Base-by-base conservation (phyloP, 2,888 invertebrate species). In the Lasiommata megera region DNA sequence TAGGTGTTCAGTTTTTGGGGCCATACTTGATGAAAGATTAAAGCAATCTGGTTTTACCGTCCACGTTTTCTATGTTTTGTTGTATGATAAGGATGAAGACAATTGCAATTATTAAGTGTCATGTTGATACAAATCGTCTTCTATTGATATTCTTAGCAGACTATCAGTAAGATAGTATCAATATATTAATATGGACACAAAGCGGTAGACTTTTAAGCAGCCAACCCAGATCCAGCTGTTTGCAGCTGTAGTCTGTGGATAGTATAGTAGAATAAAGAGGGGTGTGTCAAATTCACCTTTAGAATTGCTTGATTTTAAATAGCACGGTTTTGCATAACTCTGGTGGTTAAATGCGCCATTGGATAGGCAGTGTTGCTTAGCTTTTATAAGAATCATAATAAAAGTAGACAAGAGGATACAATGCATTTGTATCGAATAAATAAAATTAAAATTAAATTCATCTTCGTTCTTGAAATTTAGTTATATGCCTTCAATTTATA, bases 1-100 rank as follows among this genome's bases (percentile, higher is more conserved):
- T 94, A 87, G 44, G 29, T 12, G 6, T 43, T n/a, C 28, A 9
- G 7, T 23, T 14, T 48, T 17, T 43, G 5, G 14, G 51, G 54
- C 57, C 57, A 55, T 54, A 54, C 55, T 54, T 60, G 48, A 53
- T 28, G 37, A 40, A 51, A 16, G 51, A 51, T 38, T 36, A 41
- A 51, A 46, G 51, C 44, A 56, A 44, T 56, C 47, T 43, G 37
- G 18, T 37, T 37, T 51, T 29, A 56, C 56, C 56, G 56, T 56
- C 56, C 56, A 56, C 11, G 23, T 29, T 43, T 50, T 28, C 31
- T 16, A 48, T 11, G 46, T 56, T 50, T 40, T 40, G 31, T 31
- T 53, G 55, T 58, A 70, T 72, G 59, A 61, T 71, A 67, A 69
- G 68, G 61, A 66, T 68, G 66, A 8, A 18, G 11, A 11, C 14